Evolutionary conservation across 2,797 vertebrate species (phyloP).

Genomic region (Acanthurus lineatus): DNA sequence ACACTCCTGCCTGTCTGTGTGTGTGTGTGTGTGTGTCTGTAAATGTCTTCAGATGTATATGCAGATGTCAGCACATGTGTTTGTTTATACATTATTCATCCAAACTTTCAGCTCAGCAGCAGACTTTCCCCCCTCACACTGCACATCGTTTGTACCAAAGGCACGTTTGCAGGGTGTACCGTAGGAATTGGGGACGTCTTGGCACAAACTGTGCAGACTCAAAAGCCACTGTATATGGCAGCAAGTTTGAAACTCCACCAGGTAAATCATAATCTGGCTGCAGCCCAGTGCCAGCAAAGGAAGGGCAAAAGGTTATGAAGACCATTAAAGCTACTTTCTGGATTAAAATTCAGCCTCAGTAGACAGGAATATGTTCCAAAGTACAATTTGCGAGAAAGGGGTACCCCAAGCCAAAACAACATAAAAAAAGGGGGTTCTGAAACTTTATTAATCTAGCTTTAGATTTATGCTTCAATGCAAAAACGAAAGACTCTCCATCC

Average conservation of each 20-base stretch:
- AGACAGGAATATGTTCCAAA: constrained; percentile 29
- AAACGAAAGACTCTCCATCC: background rate
- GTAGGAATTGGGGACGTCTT: constrained; percentile 4
- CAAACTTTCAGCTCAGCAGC: constrained; percentile 29
- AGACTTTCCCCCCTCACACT: background rate
- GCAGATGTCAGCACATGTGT: constrained; percentile 47
- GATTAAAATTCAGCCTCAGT: constrained; percentile 50
- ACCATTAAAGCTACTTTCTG: constrained; percentile 52
- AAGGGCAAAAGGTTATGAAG: constrained; percentile 51
- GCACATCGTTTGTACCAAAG: background rate
- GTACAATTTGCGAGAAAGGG: constrained; percentile 27
- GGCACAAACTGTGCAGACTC: background rate
- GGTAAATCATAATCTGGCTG: constrained; percentile 45
- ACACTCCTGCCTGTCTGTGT: constrained; percentile 19
- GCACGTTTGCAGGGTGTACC: background rate
- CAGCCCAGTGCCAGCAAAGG: constrained; percentile 40
- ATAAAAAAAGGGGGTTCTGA: background rate
- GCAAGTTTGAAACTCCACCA: constrained; percentile 20
- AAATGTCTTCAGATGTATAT: constrained; percentile 32
- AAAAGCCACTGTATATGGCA: background rate
- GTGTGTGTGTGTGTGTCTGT: constrained; percentile 13
- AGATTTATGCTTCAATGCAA: constrained; percentile 46
- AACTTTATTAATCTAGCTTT: constrained; percentile 12
- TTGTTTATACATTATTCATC: constrained; percentile 56
- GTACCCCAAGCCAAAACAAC: constrained; percentile 36